phyloP scores from a whole-genome alignment of 2,113 vertebrate genomes.

The Colistium nudipinnis region DNA sequence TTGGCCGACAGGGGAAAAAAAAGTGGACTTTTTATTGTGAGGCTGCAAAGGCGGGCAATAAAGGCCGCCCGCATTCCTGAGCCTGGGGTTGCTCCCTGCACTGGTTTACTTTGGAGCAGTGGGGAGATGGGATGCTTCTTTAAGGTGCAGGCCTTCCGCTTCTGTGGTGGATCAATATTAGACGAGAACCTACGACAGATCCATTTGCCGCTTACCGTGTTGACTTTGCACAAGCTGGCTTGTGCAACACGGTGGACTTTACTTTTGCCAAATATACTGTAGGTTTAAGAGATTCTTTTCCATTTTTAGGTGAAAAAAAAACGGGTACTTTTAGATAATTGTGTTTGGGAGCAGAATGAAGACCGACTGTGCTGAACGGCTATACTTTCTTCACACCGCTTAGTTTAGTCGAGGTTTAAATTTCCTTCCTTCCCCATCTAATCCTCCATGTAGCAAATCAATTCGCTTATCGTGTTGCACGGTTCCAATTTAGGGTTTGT shows the following conservation, averaged over 20 bases:
- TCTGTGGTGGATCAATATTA: slow-evolving; percentile 51
- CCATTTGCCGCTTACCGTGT: slow-evolving; percentile 13
- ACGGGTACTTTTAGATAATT: neutral
- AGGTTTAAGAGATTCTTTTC: neutral
- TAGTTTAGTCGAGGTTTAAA: neutral
- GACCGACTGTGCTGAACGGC: neutral
- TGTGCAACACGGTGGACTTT: neutral
- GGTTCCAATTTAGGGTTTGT: slow-evolving; percentile 13
- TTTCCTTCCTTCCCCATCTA: neutral
- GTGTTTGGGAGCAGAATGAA: neutral
- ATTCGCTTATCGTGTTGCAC: slow-evolving; percentile 9
- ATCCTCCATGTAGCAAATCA: slow-evolving; percentile 4
- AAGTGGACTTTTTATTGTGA: slow-evolving; percentile 75
- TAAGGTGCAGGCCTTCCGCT: slow-evolving; percentile 51
- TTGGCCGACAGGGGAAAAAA: slow-evolving; percentile 55
- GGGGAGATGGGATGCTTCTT: slow-evolving; percentile 47
- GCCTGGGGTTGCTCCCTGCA: slow-evolving; percentile 71
- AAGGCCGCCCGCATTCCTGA: slow-evolving; percentile 78
- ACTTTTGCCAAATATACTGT: slow-evolving; percentile 1
- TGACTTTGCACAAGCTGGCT: slow-evolving; percentile 3
- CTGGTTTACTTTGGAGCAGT: slow-evolving; percentile 74
- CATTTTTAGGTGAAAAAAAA: neutral
- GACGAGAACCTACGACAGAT: slow-evolving; percentile 20
- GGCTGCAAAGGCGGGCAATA: slow-evolving; percentile 72
- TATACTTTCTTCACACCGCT: neutral